These are phyloP conservation scores for Scophthalmus maximus DNA, from an alignment of 2,113 vertebrate genomes.

Conservation along the genomic window DNA sequence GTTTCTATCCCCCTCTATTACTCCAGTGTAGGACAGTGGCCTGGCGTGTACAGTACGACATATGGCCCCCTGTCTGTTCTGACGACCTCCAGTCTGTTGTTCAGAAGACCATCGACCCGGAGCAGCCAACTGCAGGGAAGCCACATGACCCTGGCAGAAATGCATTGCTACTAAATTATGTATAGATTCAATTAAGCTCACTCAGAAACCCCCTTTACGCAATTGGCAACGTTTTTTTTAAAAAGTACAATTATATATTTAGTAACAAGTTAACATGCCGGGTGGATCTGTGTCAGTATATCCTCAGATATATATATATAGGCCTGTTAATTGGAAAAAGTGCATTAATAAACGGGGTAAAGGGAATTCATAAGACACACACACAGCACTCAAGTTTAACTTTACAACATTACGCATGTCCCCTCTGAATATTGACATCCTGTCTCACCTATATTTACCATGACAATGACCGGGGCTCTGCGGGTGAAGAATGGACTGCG, in stretches of 20 bases:
- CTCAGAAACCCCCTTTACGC: neutral
- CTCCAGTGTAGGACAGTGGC: too few species aligned
- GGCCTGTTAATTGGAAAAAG: too few species aligned
- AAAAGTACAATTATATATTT: too few species aligned
- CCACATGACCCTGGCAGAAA: conserved; percentile 57
- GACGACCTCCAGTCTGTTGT: conserved; percentile 49
- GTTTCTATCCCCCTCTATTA: too few species aligned
- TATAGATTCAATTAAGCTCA: conserved; percentile 62
- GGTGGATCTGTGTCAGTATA: too few species aligned
- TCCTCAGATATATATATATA: too few species aligned
- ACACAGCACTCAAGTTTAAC: neutral
- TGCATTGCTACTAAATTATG: conserved; percentile 60
- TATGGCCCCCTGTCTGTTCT: conserved; percentile 7
- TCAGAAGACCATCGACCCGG: conserved; percentile 53
- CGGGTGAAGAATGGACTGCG: conserved; percentile 61
- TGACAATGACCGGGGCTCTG: conserved; percentile 37
- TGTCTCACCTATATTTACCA: conserved; percentile 56
- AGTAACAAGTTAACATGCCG: too few species aligned
- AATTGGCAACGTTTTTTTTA: too few species aligned
- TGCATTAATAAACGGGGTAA: too few species aligned
- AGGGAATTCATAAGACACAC: neutral
- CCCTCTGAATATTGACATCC: neutral
- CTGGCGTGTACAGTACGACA: neutral
- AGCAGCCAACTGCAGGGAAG: conserved; percentile 48
- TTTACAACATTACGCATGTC: neutral